Base-by-base conservation (phyloP, 2,888 invertebrate species). In the Dilophus febrilis region DNA sequence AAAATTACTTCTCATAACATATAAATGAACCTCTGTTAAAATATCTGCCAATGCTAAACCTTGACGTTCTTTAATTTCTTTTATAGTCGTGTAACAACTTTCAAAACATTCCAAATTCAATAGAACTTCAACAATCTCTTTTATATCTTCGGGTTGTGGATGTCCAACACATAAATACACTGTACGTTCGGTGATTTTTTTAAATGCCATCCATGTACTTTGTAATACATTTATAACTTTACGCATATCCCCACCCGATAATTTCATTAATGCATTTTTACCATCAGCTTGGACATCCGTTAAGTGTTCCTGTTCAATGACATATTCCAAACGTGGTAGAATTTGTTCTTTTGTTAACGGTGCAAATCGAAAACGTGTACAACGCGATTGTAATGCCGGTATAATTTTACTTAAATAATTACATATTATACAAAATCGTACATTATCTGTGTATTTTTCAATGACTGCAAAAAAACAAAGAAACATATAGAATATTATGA, bases 371-470 rank as follows among this genome's bases (percentile, higher is more conserved):
- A 97, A 97, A 42, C 92, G 72, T 1, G 95, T 98, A 62, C 97
- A 98, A 50, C 98, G 73, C 12, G 97, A 98, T 64, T 99, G 98
- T 40, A 99, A 68, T 4, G 98, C 97, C 13, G 98, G 98, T 52
- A 95, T 98, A 45, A 99, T 95, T 69, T 97, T 97, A 51, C 91
- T 87, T 49, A 98, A 65, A 64, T 98, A 98, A 64, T 98, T 98
- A 65, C 97, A 95, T 53, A 99, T 98, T 43, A 98, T 82, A 60
- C 98, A 99, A 63, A 99, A 99, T 8, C 98, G 70, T 3, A 94
- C 90, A 62, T 97, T 98, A 48, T 95, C 94, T 11, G 98, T 97
- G 59, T 91, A 99, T 61, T 98, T 98, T 63, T 99, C 98, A 55
- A 98, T 95, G 51, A 98, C 91, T 90, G 68, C 49, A 70, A 64